Evolutionary conservation across 2,888 invertebrate genomes (phyloP), one percentile per base, ranked within the genome.

Genomic region (Ametastegia equiseti): DNA sequence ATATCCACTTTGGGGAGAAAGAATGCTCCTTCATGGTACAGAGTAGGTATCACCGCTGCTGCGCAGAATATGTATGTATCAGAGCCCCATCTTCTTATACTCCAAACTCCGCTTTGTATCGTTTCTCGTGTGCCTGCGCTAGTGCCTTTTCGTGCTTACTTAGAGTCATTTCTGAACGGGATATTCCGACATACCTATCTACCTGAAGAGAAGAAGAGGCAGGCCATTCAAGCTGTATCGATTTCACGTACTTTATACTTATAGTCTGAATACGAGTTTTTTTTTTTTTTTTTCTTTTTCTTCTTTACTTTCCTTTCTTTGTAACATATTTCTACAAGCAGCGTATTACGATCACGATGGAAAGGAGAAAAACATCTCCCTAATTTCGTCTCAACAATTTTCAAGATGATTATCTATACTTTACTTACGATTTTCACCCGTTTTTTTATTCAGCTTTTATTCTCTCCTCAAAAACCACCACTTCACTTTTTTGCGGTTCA

Each of bases 231-330:
- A 47, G 71, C 45, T 30, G 45, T 45, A 71, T 71, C 71, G 71
- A 71, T 71, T 71, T 71, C 45, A 33, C 36, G 71, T 71, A 71
- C 45, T 71, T 71, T 47, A 71, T 42, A 71, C 42, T 71, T 71
- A 47, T 19, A 67, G 67, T 67, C 36, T 2, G 19, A 19, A 36
- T 67, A 39, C 19, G 39, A 39, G 4, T 67, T 39, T 39, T 65
- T 65, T 63, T 63, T n/a, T 63, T 63, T 33, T 69, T 42, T 9
- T 23, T 63, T 9, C 13, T 39, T 42, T 39, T 36, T 71, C 27
- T 71, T 63, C 33, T n/a, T 63, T 63, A n/a, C 42, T 42, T 9
- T 23, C 27, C 3, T 19, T 39, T 42, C 19, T 36, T 71, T 45
- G 42, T 13, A 19, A n/a, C 65, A 67, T 39, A 19, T 60, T 30